phyloP scores from a whole-genome alignment of 2,797 vertebrate species.

The Apogon hyalosoma region DNA sequence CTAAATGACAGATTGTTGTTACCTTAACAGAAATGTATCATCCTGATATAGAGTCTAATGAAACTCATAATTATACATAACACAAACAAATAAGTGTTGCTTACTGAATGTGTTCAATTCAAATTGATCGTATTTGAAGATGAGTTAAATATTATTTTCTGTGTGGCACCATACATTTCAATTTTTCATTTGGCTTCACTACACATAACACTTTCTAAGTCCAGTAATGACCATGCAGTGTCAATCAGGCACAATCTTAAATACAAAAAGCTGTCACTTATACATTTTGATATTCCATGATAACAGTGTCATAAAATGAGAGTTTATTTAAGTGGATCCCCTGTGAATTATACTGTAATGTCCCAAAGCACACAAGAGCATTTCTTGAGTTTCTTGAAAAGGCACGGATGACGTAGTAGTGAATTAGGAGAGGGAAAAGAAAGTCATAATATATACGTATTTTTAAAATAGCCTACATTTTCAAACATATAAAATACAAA shows the following conservation, averaged over 20 bases:
- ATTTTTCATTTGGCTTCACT: constrained; percentile 10
- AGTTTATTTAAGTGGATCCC: constrained; percentile 1
- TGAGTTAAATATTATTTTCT: constrained; percentile 4
- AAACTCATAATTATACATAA: too few relatives aligned
- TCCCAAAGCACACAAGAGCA: constrained; percentile 16
- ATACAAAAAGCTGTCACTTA: background rate
- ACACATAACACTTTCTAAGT: constrained; percentile 1
- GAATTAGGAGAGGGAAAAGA: background rate
- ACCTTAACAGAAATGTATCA: background rate
- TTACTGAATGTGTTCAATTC: too few relatives aligned
- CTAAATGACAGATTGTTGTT: background rate
- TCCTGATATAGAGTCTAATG: background rate
- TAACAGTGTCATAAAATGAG: background rate
- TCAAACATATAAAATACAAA: background rate
- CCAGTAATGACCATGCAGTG: background rate
- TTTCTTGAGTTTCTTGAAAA: background rate
- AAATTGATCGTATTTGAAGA: background rate
- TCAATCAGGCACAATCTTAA: background rate
- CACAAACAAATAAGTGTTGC: background rate
- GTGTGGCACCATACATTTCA: background rate
- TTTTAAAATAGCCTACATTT: background rate
- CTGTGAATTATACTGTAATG: constrained; percentile 13
- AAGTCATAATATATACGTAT: too few relatives aligned
- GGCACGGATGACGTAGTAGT: background rate
- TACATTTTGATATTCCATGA: background rate